These are phyloP conservation scores for Synodontis membranacea DNA, from an alignment of 2,113 vertebrate species.

Conservation along the genomic window DNA sequence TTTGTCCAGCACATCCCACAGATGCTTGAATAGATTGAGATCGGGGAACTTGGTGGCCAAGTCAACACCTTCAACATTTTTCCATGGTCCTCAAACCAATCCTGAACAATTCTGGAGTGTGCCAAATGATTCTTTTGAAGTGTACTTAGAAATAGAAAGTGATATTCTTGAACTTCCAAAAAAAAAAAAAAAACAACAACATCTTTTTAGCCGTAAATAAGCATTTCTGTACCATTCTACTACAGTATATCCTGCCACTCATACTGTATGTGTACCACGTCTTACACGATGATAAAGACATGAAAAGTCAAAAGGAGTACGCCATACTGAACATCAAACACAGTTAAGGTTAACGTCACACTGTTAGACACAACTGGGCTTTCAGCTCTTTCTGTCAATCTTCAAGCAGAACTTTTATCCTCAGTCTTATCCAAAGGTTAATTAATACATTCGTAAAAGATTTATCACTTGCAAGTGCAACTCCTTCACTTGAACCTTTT, in stretches of 20 bases:
- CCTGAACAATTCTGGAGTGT: too few species aligned
- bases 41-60: too few species aligned
- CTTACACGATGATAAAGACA: constrained; percentile 54
- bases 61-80: too few species aligned
- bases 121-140: neutral
- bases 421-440: neutral
- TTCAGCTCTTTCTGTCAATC: neutral
- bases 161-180: neutral
- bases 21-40: too few species aligned
- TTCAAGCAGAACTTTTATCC: neutral
- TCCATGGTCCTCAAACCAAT: too few species aligned
- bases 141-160: too few species aligned
- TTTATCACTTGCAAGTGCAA: neutral
- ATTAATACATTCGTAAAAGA: neutral
- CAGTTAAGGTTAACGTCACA: constrained; percentile 63
- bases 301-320: constrained; percentile 64
- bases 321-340: constrained; percentile 67
- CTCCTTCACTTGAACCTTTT: neutral
- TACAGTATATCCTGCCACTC: neutral
- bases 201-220: neutral
- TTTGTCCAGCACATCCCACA: too few species aligned
- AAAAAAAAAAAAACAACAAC: neutral
- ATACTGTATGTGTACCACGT: constrained; percentile 63
- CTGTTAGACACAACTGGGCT: neutral
- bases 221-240: neutral